phyloP scores from a whole-genome alignment of 2,113 vertebrate species.

The Gobio gobio region DNA sequence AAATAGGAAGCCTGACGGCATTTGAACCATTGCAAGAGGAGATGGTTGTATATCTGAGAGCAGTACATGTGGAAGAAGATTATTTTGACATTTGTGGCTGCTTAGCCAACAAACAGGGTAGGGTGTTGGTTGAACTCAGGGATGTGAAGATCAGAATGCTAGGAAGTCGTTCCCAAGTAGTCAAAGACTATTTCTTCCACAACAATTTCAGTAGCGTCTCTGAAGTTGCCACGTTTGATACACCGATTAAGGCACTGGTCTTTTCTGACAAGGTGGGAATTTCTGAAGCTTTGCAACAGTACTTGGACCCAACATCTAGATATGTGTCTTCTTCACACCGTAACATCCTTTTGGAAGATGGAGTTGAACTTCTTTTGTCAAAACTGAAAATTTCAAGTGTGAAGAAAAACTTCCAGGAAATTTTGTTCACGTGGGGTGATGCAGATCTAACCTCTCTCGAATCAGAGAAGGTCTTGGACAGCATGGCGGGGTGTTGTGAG shows the following conservation, averaged over 20 bases:
- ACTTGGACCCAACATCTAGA: conserved; percentile 73
- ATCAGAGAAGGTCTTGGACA: conserved; percentile 69
- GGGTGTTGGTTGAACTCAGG: conserved; percentile 79
- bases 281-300: conserved; percentile 69
- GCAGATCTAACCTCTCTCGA: conserved; percentile 69
- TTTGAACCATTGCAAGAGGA: conserved; percentile 78
- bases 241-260: conserved; percentile 73
- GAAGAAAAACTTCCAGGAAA: conserved; percentile 72
- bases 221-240: not conserved
- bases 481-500: conserved; percentile 78
- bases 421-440: conserved; percentile 84
- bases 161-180: conserved; percentile 64
- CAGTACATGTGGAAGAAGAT: conserved; percentile 66
- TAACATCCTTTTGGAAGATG: conserved; percentile 59
- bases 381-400: conserved; percentile 65
- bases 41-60: conserved; percentile 83
- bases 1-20: conserved; percentile 80
- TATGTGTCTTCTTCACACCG: conserved; percentile 70
- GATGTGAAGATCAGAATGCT: conserved; percentile 73
- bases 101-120: conserved; percentile 78
- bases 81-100: conserved; percentile 82
- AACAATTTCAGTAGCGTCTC: conserved; percentile 72
- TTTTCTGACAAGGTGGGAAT: conserved; percentile 81
- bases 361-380: conserved; percentile 58
- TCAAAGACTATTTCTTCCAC: conserved; percentile 80